Conservation (phyloP, 2,888 invertebrate species). For the Erebia ligea region DNA sequence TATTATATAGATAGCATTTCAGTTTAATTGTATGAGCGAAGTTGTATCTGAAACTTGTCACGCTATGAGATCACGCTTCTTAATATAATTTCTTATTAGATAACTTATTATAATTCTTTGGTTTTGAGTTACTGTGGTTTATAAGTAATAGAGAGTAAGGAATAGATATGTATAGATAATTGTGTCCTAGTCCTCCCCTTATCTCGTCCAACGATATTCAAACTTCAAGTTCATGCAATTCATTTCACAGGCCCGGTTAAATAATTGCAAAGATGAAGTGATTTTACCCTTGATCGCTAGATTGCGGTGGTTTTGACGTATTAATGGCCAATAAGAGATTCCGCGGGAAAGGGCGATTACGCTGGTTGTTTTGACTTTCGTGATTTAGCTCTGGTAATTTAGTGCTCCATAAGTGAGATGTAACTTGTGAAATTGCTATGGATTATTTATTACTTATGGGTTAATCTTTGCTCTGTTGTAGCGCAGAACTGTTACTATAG, state of each 20-base stretch:
- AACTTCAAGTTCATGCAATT: constrained; percentile 2
- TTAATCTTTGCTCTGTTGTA: not conserved
- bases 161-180: not conserved
- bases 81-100: too few relatives aligned
- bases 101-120: too few relatives aligned
- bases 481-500: too few relatives aligned
- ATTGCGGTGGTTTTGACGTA: constrained; percentile 55
- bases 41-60: too few relatives aligned
- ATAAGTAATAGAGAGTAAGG: too few relatives aligned
- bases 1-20: too few relatives aligned
- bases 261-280: constrained; percentile 65
- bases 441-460: constrained; percentile 30
- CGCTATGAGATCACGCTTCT: too few relatives aligned
- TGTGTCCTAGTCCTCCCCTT: not conserved
- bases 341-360: constrained; percentile 53
- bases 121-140: too few relatives aligned
- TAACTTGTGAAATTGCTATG: constrained; percentile 41
- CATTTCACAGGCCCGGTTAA: constrained; percentile 32
- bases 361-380: constrained; percentile 49
- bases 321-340: constrained; percentile 56
- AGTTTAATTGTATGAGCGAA: too few relatives aligned
- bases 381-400: constrained; percentile 49
- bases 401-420: constrained; percentile 38
- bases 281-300: constrained; percentile 57
- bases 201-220: not conserved